Evolutionary conservation across 2,888 invertebrate species (phyloP).

Genomic region (Drosophila barbarae): DNA sequence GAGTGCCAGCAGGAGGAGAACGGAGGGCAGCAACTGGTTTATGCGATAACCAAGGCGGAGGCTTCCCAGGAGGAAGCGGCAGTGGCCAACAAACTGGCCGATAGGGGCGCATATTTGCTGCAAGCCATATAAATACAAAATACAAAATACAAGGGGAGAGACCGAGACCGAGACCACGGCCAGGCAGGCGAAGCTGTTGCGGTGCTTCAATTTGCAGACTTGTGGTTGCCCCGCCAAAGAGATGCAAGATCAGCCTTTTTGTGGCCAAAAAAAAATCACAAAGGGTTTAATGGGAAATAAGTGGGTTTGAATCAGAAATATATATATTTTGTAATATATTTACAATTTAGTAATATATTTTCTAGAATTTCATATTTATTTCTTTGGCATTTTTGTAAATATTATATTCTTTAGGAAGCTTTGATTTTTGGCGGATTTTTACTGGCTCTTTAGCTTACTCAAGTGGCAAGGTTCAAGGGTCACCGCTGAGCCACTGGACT

Average conservation of each 20-base stretch:
- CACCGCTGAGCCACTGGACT: background rate
- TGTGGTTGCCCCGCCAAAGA: constrained; percentile 49
- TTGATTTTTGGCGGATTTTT: background rate
- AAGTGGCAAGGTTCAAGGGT: constrained; percentile 46
- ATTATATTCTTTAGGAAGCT: background rate
- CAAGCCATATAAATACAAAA: constrained; percentile 72
- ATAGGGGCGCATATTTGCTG: constrained; percentile 71
- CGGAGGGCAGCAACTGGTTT: constrained; percentile 27
- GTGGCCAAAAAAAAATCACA: background rate
- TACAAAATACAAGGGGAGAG: constrained; percentile 7
- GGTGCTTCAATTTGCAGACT: constrained; percentile 67
- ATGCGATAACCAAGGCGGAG: constrained; percentile 23
- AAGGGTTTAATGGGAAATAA: too few species aligned
- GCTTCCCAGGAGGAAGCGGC: constrained; percentile 12
- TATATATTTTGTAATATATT: background rate
- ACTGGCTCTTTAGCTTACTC: background rate
- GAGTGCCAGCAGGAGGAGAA: background rate
- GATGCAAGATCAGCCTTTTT: constrained; percentile 44
- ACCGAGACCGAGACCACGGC: constrained; percentile 6
- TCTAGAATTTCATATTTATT: background rate
- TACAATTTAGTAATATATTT: too few species aligned
- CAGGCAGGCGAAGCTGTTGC: constrained; percentile 52
- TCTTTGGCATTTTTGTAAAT: background rate
- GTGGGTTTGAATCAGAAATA: background rate
- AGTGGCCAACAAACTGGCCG: constrained; percentile 42